These are phyloP conservation scores for Hyperoplus immaculatus DNA, from an alignment of 2,797 vertebrate species.

Conservation along the genomic window DNA sequence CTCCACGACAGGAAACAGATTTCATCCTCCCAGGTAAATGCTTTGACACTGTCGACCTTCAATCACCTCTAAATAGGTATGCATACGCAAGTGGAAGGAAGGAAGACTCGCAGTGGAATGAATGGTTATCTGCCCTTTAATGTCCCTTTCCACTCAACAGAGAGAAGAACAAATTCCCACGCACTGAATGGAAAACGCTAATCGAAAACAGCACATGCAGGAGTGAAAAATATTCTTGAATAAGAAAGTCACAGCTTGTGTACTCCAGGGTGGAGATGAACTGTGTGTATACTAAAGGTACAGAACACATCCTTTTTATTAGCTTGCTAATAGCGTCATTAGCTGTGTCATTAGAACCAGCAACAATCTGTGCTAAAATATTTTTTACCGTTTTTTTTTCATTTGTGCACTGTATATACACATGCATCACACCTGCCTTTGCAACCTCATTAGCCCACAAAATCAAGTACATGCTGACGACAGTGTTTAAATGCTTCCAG, in stretches of 20 bases:
- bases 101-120: not conserved
- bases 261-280: not conserved
- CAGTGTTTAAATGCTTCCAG: not conserved
- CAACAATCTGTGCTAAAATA: not conserved
- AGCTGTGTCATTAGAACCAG: constrained; percentile 26
- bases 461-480: constrained; percentile 22
- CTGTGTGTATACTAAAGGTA: not conserved
- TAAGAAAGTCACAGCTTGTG: not conserved
- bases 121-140: constrained; percentile 16
- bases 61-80: not conserved
- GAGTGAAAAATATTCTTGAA: not conserved
- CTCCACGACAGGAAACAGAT: constrained; percentile 41
- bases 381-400: not conserved
- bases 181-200: not conserved
- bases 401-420: not conserved
- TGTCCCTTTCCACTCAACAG: constrained; percentile 8
- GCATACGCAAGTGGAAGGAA: not conserved
- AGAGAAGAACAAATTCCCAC: constrained; percentile 6
- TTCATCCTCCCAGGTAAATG: constrained; percentile 20
- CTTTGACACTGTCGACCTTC: constrained; percentile 17
- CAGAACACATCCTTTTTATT: constrained; percentile 16
- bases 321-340: constrained; percentile 31
- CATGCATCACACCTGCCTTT: constrained; percentile 5
- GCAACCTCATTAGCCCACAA: constrained; percentile 18
- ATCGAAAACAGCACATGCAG: not conserved